These are phyloP conservation scores for Ctenoplectra terminalis DNA, from an alignment of 1,140 invertebrate species.

Conservation along the genomic window DNA sequence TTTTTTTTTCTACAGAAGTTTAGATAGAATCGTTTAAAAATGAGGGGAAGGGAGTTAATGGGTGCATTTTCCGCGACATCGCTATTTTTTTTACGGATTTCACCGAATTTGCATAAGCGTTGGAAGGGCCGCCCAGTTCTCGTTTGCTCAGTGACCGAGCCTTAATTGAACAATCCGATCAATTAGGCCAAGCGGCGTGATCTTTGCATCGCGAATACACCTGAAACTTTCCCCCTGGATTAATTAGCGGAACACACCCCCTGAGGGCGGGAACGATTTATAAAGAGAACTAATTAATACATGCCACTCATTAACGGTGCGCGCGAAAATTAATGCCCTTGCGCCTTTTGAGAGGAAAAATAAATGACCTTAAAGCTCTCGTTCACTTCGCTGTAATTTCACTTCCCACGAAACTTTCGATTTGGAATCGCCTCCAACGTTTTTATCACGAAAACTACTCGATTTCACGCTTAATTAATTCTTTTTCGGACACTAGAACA, in stretches of 20 bases:
- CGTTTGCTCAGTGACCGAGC: slow-evolving; percentile 31
- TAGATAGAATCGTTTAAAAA: not conserved
- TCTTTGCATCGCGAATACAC: slow-evolving; percentile 42
- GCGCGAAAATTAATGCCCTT: slow-evolving; percentile 36
- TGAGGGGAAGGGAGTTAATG: not conserved
- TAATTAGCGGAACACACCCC: slow-evolving; percentile 1
- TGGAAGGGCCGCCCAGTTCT: slow-evolving; percentile 16
- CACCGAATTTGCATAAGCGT: slow-evolving; percentile 37
- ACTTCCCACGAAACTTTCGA: slow-evolving; percentile 15
- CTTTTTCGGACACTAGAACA: not conserved
- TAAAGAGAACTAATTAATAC: slow-evolving; percentile 41
- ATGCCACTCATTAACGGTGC: slow-evolving; percentile 24
- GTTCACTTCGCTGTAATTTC: not conserved
- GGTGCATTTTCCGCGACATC: not conserved
- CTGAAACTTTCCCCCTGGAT: slow-evolving; percentile 37
- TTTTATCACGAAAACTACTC: not conserved
- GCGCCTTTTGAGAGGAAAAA: slow-evolving; percentile 19
- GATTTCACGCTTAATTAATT: slow-evolving; percentile 3
- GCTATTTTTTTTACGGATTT: slow-evolving; percentile 8
- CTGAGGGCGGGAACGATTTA: not conserved
- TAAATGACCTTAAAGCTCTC: slow-evolving; percentile 5
- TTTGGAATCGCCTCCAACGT: slow-evolving; percentile 1
- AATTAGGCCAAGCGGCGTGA: slow-evolving; percentile 51
- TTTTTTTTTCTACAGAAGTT: not conserved
- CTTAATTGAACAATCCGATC: slow-evolving; percentile 62